Evolutionary conservation across 1,140 invertebrate genomes (phyloP).

Genomic region (Aphelenchoides besseyi): DNA sequence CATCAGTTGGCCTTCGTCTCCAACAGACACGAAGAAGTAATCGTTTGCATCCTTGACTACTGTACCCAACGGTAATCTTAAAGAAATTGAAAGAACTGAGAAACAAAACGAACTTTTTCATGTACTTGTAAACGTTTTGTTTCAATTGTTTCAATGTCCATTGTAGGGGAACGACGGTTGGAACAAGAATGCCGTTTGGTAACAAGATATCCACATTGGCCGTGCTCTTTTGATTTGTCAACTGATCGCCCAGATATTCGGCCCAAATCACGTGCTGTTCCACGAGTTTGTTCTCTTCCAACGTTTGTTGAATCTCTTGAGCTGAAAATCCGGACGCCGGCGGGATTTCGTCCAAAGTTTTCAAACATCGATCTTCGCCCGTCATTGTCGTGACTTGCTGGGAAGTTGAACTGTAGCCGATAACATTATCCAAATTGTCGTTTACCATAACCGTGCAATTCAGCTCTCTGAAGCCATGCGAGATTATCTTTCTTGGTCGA

Average conservation of each 20-base stretch:
- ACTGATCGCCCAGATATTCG: slow-evolving; percentile 22
- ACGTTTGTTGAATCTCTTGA: neutral
- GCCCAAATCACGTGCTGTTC: slow-evolving; percentile 15
- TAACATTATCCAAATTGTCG: too few relatives aligned
- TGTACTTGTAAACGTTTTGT: slow-evolving; percentile 47
- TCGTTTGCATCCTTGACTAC: slow-evolving; percentile 32
- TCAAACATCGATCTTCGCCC: neutral
- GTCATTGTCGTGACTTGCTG: too few relatives aligned
- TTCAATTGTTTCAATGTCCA: slow-evolving; percentile 39
- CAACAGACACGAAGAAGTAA: slow-evolving; percentile 42
- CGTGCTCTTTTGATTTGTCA: neutral
- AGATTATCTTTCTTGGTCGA: too few relatives aligned
- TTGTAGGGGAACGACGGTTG: slow-evolving; percentile 34
- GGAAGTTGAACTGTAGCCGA: too few relatives aligned
- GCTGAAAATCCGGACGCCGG: neutral
- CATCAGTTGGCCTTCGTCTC: slow-evolving; percentile 26
- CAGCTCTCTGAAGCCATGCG: too few relatives aligned
- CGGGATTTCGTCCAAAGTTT: slow-evolving; percentile 16
- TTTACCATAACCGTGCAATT: too few relatives aligned
- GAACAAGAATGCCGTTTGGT: slow-evolving; percentile 44
- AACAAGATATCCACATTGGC: slow-evolving; percentile 38
- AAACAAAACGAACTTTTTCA: slow-evolving; percentile 35
- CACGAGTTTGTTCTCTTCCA: slow-evolving; percentile 10
- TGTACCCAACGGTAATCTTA: slow-evolving; percentile 31
- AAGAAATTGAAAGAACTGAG: slow-evolving; percentile 12